Base-by-base conservation (phyloP, 2,797 vertebrate species). In the Anguilla megastoma region DNA sequence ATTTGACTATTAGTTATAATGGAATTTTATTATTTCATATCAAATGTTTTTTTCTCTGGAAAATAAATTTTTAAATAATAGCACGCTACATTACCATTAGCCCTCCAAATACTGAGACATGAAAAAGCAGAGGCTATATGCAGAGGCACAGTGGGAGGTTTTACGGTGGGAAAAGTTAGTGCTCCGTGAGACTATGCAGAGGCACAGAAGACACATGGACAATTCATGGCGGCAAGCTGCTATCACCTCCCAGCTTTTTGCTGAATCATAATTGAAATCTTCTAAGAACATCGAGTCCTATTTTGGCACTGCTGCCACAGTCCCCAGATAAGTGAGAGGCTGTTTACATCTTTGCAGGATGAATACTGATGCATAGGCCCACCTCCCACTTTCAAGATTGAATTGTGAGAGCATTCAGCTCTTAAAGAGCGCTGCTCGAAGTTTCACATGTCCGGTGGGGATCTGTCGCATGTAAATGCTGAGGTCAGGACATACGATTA, bases 191-290 rank as follows among this genome's bases (percentile, higher is more conserved):
- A 45, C 54, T 21, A 24, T 50, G 33, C 41, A 41, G 3, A 24
- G 79, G 76, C 41, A 48, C 18, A 33, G 33, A 80, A 80, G 36
- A 45, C 41, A 48, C 33, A 80, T 48, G 33, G 41, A 45, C 58
- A 27, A 45, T 45, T 50, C 36, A 87, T 52, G 45, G 58, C 45
- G 8, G 45, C 52, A 27, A 69, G 60, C 48, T 36, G 9, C 87
- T n/a, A 8, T 87, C 45, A 45, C 82, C 79, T 87, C 63, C 79
- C 58, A 63, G 30, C 41, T 76, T 85, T 85, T 41, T n/a, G 80
- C 69, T 66, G 48, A 36, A 88, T 89, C 84, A 27, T 85, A 91
- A 88, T 87, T 90, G 90, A 80, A 90, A 89, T 90, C 69, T 85
- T 56, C n/a, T 88, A 84, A 86, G 83, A 90, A 86, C 79, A 87